Conservation (phyloP, 2,113 vertebrate species). For the Motacilla tschutschensis region DNA sequence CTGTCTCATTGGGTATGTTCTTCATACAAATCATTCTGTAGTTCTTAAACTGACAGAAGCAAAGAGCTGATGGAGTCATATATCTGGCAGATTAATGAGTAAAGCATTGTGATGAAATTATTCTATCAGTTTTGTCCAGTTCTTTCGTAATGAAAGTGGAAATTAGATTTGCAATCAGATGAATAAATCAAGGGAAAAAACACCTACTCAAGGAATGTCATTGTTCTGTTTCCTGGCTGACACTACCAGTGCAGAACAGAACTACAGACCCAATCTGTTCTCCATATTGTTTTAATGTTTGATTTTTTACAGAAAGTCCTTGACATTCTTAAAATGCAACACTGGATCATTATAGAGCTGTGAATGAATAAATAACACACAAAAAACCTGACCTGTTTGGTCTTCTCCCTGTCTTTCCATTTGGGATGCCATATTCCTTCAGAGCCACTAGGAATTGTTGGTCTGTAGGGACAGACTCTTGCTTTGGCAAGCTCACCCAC, state of each 20-base stretch:
- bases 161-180: not conserved
- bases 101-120: not conserved
- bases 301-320: not conserved
- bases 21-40: not conserved
- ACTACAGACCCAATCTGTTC: not conserved
- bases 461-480: not conserved
- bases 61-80: not conserved
- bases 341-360: not conserved
- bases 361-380: not conserved
- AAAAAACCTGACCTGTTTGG: not conserved
- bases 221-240: not conserved
- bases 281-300: not conserved
- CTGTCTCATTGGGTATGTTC: not conserved
- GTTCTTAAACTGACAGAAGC: not conserved
- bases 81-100: not conserved
- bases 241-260: not conserved
- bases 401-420: not conserved
- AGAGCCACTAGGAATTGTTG: fast-evolving
- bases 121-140: not conserved
- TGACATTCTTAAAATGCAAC: not conserved
- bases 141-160: not conserved
- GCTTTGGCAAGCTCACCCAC: not conserved
- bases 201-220: not conserved
- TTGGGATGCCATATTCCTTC: not conserved
- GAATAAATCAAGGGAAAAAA: not conserved